Percentiles rank a stretch among this genome's conserved stretches.
These are phyloP conservation scores for Phodopus roborovskii DNA, from an alignment of 2,113 vertebrate genomes.

Conservation along the genomic window DNA sequence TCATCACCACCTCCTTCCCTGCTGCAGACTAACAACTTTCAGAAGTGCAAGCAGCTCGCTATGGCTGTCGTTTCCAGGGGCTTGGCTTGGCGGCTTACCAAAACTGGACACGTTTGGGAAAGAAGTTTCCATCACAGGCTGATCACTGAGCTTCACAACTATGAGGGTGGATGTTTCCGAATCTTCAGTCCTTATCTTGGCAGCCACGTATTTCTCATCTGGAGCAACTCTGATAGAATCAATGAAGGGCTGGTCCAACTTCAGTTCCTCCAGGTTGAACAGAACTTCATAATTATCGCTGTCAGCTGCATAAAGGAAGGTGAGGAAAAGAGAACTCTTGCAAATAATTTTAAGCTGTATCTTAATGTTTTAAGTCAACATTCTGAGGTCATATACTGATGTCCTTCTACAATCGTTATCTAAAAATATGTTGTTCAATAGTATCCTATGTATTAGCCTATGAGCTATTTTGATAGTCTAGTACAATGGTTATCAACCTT, in stretches of 20 bases:
- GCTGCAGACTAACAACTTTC: background rate
- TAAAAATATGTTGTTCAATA: background rate
- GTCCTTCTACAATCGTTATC: conserved; percentile 9
- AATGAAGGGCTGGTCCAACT: conserved; percentile 86
- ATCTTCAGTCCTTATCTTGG: conserved; percentile 87
- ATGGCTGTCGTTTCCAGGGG: background rate
- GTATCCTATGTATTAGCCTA: background rate
- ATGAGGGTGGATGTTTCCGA: conserved; percentile 88
- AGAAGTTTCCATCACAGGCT: conserved; percentile 81
- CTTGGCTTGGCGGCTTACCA: conserved; percentile 86
- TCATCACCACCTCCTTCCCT: background rate
- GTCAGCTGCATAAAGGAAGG: conserved; percentile 72
- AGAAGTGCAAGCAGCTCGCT: background rate
- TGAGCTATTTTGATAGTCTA: background rate
- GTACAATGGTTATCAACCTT: background rate
- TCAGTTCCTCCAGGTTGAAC: conserved; percentile 85
- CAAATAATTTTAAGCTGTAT: background rate
- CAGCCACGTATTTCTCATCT: conserved; percentile 90
- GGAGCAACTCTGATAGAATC: conserved; percentile 95
- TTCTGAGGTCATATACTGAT: background rate
- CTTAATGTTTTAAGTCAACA: conserved; percentile 45
- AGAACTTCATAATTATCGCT: conserved; percentile 82
- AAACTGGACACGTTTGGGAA: conserved; percentile 93
- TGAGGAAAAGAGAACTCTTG: background rate
- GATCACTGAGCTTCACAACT: conserved; percentile 87